Conservation (phyloP, 2,797 vertebrate species). For the Coracias cyanogaster region DNA sequence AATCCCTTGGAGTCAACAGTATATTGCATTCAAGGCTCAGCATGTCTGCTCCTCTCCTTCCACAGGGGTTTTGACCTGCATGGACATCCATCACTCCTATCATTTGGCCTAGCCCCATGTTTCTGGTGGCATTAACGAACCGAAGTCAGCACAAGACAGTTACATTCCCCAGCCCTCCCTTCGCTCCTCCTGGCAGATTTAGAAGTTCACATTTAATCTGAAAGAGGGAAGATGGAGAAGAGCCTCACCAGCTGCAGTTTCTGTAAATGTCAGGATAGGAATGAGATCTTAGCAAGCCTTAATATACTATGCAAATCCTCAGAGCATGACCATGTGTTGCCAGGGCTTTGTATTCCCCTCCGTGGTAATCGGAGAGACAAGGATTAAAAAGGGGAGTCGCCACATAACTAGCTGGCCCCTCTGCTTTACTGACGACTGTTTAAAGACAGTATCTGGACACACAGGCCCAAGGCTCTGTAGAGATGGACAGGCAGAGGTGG, state of each 20-base stretch:
- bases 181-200: background rate
- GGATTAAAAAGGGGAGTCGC: constrained; percentile 3
- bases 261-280: constrained; percentile 56
- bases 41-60: background rate
- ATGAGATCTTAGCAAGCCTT: constrained; percentile 56
- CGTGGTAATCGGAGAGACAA: constrained; percentile 13
- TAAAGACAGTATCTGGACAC: background rate
- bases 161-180: background rate
- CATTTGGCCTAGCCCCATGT: background rate
- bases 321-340: background rate
- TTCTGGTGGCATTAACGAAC: background rate
- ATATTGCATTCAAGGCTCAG: background rate
- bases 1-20: constrained; percentile 3
- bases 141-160: accelerated
- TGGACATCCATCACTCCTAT: background rate
- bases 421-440: background rate
- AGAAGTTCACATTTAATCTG: constrained; percentile 38
- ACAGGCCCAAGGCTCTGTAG: background rate
- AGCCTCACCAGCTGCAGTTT: constrained; percentile 15
- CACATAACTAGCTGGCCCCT: background rate
- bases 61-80: background rate
- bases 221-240: constrained; percentile 24
- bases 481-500: background rate
- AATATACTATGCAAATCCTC: constrained; percentile 68
- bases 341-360: constrained; percentile 5